A percentile compares a stretch with the other conserved stretches of the same genome.
Evolutionary conservation across 1,140 invertebrate species (phyloP).

Genomic region (Drosophila prosaltans): DNA sequence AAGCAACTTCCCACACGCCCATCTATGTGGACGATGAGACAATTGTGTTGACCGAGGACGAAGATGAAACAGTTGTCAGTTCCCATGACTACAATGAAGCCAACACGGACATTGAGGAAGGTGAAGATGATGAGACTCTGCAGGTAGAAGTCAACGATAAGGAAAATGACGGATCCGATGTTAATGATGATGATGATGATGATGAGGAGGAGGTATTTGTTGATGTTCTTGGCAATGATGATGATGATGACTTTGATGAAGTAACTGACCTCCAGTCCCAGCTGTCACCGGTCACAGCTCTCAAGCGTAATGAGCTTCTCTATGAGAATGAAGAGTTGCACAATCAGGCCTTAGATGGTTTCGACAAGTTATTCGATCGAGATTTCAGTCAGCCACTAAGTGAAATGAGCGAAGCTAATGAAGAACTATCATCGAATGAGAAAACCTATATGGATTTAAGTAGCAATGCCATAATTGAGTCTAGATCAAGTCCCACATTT

Average conservation of each 20-base stretch:
- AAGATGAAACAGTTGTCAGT: slow-evolving; percentile 82
- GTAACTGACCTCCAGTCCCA: slow-evolving; percentile 32
- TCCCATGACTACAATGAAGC: slow-evolving; percentile 79
- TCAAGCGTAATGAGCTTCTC: slow-evolving; percentile 70
- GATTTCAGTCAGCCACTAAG: slow-evolving; percentile 51
- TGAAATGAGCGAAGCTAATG: slow-evolving; percentile 12
- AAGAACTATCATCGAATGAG: slow-evolving; percentile 41
- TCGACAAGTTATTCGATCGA: slow-evolving; percentile 75
- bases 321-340: slow-evolving; percentile 80
- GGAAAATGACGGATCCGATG: slow-evolving; percentile 37
- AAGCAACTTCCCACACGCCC: slow-evolving; percentile 23
- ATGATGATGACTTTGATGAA: slow-evolving; percentile 52
- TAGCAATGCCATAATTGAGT: slow-evolving; percentile 48
- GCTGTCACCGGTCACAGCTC: slow-evolving; percentile 43
- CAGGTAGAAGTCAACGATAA: slow-evolving; percentile 39
- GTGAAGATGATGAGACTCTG: slow-evolving; percentile 36
- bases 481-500: background rate
- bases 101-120: slow-evolving; percentile 60
- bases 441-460: slow-evolving; percentile 84
- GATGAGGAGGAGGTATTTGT: slow-evolving; percentile 56
- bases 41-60: slow-evolving; percentile 82
- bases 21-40: slow-evolving; percentile 77
- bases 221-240: slow-evolving; percentile 49
- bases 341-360: slow-evolving; percentile 72
- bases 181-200: slow-evolving; percentile 62